A percentile compares a stretch with the other conserved stretches of the same genome.
Conservation (phyloP, 2,797 vertebrate species). For the Anguilla pacifica region DNA sequence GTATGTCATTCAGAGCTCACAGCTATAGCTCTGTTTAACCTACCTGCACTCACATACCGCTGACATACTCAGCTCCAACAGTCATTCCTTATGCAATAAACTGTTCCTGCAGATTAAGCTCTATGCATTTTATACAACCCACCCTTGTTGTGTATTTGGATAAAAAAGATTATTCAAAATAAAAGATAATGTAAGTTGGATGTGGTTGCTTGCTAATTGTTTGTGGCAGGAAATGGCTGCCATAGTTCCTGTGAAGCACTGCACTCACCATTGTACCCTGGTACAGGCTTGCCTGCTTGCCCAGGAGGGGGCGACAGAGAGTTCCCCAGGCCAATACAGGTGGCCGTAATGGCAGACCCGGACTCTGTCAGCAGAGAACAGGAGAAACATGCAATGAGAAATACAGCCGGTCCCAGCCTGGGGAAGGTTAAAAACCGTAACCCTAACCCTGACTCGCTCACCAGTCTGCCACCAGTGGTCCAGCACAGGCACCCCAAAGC, state of each 20-base stretch:
- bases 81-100: too few species aligned
- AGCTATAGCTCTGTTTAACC: too few species aligned
- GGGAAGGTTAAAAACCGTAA: not conserved
- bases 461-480: constrained; percentile 99
- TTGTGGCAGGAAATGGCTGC: not conserved
- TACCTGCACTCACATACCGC: too few species aligned
- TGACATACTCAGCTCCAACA: too few species aligned
- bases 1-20: too few species aligned
- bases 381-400: not conserved
- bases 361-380: constrained; percentile 75
- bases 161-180: too few species aligned
- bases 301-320: constrained; percentile 85
- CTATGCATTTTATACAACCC: too few species aligned
- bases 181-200: not conserved
- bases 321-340: constrained; percentile 87
- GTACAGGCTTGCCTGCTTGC: constrained; percentile 89
- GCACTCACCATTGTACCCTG: constrained; percentile 89
- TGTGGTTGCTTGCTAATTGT: not conserved
- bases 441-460: constrained; percentile 58
- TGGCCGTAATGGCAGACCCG: constrained; percentile 89
- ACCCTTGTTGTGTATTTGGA: too few species aligned
- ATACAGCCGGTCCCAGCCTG: too few species aligned
- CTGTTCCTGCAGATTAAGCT: too few species aligned
- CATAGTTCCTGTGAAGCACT: constrained; percentile 4
- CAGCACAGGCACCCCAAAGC: constrained; percentile 88